Base-by-base conservation (phyloP, 2,888 invertebrate species). In the Morpho helenor region DNA sequence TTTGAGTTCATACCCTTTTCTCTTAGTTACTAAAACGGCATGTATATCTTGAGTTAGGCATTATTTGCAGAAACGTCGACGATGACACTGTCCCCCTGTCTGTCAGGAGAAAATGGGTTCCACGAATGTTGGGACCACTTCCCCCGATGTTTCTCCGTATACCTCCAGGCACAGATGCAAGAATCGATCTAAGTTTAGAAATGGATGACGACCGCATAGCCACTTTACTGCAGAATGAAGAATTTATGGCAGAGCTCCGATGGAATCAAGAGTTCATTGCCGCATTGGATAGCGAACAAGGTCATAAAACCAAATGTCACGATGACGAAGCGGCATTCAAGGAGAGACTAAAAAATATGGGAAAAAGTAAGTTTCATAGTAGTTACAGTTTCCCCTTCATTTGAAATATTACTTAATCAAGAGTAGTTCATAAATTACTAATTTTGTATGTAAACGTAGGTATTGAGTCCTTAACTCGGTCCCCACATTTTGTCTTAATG, bases 221-320 rank as follows among this genome's bases (percentile, higher is more conserved):
- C 0, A 92, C 97, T 63, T 94, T 96, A 81, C 88, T 97, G 57
- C 97, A 97, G 79, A 97, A 97, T 74, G 96, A 96, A 75, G 97
- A 98, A 81, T 97, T 97, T 71, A 94, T 97, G 93, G 93, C 95
- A 49, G 96, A 97, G 74, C 84, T 97, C 43, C 91, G 96, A 59
- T 94, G 95, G 93, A 96, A 97, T 79, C 94, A 96, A 77, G 96
- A 97, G 73, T 97, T 97, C 75, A 94, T 97, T 91, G 94, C 94
- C 31, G 95, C 96, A 1, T 85, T 97, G 51, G 95, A 96, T 73
- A 94, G 93, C 75, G 96, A 96, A 90, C 92, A 92, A 69, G 91
- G 90, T 5, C 84, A 87, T 49, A 89, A 87, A 67, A 77, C 76
- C 2, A 91, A 89, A 66, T 76, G 83, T 39, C 92, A 92, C 53